Evolutionary conservation across 2,888 invertebrate genomes (phyloP).

Genomic region (Calameuta filiformis): DNA sequence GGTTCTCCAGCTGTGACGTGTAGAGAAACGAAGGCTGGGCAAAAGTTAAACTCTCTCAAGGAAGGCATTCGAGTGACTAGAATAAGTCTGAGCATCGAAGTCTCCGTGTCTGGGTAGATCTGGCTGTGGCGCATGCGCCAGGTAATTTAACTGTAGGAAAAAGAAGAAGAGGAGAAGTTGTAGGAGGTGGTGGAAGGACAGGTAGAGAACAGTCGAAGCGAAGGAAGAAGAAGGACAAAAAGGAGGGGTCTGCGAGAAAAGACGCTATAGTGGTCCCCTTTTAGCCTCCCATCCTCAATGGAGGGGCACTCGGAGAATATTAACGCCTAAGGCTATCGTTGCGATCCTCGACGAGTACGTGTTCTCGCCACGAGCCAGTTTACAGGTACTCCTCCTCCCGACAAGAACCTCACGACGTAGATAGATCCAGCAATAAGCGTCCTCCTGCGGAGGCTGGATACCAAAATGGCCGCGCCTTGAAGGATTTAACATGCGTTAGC

Average conservation of each 20-base stretch:
- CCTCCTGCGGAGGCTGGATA: constrained; percentile 36
- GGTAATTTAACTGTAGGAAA: neutral
- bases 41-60: no score
- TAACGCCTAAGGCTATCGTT: constrained; percentile 15
- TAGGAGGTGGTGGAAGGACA: constrained; percentile 11
- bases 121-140: no score
- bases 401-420: constrained; percentile 23
- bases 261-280: constrained; percentile 16
- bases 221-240: constrained; percentile 1
- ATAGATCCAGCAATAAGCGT: constrained; percentile 18
- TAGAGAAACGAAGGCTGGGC: no score
- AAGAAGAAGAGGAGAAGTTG: constrained; percentile 2
- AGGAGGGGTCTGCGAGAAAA: constrained; percentile 13
- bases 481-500: constrained; percentile 1
- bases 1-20: no score
- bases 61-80: no score
- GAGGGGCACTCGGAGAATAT: constrained; percentile 21
- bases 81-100: no score
- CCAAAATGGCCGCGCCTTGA: constrained; percentile 56
- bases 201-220: neutral
- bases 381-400: constrained; percentile 8
- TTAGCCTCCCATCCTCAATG: constrained; percentile 9
- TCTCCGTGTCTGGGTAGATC: no score
- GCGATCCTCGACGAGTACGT: constrained; percentile 30
- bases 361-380: constrained; percentile 30